phyloP scores from a whole-genome alignment of 1,140 invertebrate species.

The Drosophila simulans region DNA sequence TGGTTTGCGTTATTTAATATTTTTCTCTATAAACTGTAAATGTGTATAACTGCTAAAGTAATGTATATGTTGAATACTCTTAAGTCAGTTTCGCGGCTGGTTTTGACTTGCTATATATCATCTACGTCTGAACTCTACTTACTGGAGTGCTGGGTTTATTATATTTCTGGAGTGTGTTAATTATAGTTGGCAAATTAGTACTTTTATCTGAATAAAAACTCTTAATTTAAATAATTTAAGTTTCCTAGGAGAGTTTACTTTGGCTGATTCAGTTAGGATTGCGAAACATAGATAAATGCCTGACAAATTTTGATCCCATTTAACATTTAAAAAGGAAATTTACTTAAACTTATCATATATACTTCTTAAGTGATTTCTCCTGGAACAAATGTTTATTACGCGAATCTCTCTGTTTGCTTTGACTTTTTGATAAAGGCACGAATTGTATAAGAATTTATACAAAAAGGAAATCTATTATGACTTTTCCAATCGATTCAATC shows the following conservation, averaged over 20 bases:
- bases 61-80: conserved; percentile 45
- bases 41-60: conserved; percentile 51
- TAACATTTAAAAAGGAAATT: conserved; percentile 42
- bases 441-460: conserved; percentile 54
- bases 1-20: conserved; percentile 43
- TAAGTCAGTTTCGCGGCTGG: conserved; percentile 37
- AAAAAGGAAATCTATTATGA: conserved; percentile 53
- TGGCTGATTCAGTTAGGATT: conserved; percentile 31
- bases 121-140: conserved; percentile 44
- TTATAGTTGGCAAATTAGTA: conserved; percentile 25
- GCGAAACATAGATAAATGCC: conserved; percentile 53
- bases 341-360: conserved; percentile 28
- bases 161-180: conserved; percentile 6
- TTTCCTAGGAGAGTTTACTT: conserved; percentile 19
- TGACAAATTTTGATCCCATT: conserved; percentile 72
- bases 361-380: conserved; percentile 15
- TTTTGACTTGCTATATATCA: conserved; percentile 27
- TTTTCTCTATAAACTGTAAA: conserved; percentile 44
- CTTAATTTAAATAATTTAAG: conserved; percentile 35
- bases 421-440: conserved; percentile 61
- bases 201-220: conserved; percentile 19
- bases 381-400: conserved; percentile 33
- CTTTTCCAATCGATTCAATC: conserved; percentile 41
- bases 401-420: conserved; percentile 18
- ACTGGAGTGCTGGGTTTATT: conserved; percentile 38